A percentile compares a stretch with the other conserved stretches of the same genome.
These are phyloP conservation scores for Ctenopoma kingsleyae DNA, from an alignment of 2,797 vertebrate species.

Conservation along the genomic window DNA sequence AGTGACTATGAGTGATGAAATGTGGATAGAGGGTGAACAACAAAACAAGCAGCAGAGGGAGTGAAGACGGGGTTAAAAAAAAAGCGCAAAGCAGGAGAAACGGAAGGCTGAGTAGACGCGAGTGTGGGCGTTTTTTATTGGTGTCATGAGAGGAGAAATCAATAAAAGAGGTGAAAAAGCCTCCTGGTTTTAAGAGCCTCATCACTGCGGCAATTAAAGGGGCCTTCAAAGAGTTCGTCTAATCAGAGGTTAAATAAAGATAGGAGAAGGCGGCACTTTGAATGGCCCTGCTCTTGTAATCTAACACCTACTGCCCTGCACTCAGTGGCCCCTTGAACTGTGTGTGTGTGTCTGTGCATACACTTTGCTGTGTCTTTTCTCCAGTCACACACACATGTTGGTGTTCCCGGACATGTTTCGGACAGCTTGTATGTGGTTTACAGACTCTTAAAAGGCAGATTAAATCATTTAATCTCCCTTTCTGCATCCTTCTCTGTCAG, in stretches of 20 bases:
- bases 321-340: constrained; percentile 74
- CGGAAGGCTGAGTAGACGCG: constrained; percentile 20
- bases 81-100: constrained; percentile 42
- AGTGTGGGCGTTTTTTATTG: constrained; percentile 76
- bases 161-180: constrained; percentile 77
- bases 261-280: constrained; percentile 79
- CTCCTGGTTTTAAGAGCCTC: constrained; percentile 70
- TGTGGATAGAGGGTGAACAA: constrained; percentile 14
- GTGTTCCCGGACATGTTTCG: constrained; percentile 57
- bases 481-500: constrained; percentile 54
- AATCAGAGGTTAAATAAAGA: constrained; percentile 84
- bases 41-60: constrained; percentile 35
- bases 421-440: constrained; percentile 73
- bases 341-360: constrained; percentile 41
- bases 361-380: constrained; percentile 52
- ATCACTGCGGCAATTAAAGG: constrained; percentile 77
- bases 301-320: constrained; percentile 80
- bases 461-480: constrained; percentile 70
- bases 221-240: constrained; percentile 79
- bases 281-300: constrained; percentile 80
- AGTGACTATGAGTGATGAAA: constrained; percentile 24
- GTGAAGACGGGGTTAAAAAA: constrained; percentile 31
- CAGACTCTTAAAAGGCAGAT: constrained; percentile 72
- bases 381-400: constrained; percentile 39
- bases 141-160: constrained; percentile 79